Percentiles rank a stretch among this genome's conserved stretches.
Conservation (phyloP, 1,140 invertebrate species). For the Lucilia cuprina region DNA sequence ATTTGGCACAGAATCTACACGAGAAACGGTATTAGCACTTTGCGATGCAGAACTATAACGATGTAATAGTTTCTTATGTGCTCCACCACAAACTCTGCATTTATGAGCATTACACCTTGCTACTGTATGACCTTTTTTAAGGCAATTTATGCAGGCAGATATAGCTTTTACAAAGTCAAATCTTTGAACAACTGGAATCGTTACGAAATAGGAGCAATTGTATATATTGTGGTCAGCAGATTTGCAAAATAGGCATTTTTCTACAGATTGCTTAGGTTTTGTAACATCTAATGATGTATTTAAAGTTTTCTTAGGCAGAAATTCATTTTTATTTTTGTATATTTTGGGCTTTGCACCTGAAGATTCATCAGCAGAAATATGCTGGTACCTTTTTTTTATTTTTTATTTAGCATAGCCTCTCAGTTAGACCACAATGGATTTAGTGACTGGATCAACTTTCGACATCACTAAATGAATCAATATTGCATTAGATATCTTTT, state of each 20-base stretch:
- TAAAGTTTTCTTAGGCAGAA: not conserved
- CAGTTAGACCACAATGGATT: constrained; percentile 36
- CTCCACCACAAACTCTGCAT: constrained; percentile 22
- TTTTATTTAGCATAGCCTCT: constrained; percentile 20
- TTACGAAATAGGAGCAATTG: not conserved
- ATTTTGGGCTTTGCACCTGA: constrained; percentile 1
- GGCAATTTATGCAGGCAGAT: constrained; percentile 26
- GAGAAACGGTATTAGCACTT: not conserved
- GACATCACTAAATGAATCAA: constrained; percentile 37
- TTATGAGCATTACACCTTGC: constrained; percentile 9
- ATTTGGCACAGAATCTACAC: not conserved
- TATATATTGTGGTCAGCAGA: constrained; percentile 9
- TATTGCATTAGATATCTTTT: constrained; percentile 20
- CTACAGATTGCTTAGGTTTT: not conserved
- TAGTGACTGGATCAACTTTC: constrained; percentile 36
- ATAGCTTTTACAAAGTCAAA: constrained; percentile 25
- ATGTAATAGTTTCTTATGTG: constrained; percentile 22
- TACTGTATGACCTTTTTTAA: constrained; percentile 27
- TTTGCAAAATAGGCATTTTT: constrained; percentile 31
- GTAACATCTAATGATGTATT: not conserved
- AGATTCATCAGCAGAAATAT: constrained; percentile 35
- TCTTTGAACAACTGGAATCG: constrained; percentile 18
- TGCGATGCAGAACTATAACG: not conserved
- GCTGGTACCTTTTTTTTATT: constrained; percentile 36
- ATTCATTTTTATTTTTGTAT: constrained; percentile 1